Percentiles rank a stretch among this genome's conserved stretches.
These are phyloP conservation scores for Zapus hudsonius DNA, from an alignment of 2,113 vertebrate genomes.

Conservation along the genomic window DNA sequence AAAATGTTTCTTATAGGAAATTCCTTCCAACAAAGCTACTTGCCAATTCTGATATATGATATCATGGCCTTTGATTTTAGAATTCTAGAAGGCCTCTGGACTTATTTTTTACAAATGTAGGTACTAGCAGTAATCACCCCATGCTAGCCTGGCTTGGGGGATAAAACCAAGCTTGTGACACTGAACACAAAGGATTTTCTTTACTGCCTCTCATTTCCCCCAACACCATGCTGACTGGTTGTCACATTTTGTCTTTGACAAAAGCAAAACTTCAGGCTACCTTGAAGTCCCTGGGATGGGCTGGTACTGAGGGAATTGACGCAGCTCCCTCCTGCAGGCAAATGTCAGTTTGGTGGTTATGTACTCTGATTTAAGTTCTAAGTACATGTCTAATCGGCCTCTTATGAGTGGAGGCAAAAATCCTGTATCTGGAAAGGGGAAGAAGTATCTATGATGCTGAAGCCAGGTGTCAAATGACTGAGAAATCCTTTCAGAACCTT, in stretches of 20 bases:
- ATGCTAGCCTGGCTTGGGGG: background rate
- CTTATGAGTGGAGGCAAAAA: background rate
- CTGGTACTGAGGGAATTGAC: background rate
- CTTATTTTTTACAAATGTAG: background rate
- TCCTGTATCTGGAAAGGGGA: background rate
- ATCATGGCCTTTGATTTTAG: background rate
- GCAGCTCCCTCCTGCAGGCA: background rate
- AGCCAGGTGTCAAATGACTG: constrained; percentile 1
- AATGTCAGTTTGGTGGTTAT: background rate
- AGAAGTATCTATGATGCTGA: background rate
- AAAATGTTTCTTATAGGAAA: background rate
- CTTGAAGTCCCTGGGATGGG: background rate
- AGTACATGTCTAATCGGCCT: background rate
- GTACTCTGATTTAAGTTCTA: background rate
- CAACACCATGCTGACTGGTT: background rate
- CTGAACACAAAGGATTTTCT: background rate
- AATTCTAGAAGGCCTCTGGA: background rate
- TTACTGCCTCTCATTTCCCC: background rate
- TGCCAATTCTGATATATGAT: too few relatives aligned
- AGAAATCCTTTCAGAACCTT: background rate
- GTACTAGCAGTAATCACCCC: accelerated
- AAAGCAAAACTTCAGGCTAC: background rate
- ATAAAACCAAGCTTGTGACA: background rate
- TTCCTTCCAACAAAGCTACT: background rate
- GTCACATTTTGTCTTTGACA: background rate